Evolutionary conservation across 1,140 invertebrate species (phyloP).

Genomic region (Drosophila jambulina): DNA sequence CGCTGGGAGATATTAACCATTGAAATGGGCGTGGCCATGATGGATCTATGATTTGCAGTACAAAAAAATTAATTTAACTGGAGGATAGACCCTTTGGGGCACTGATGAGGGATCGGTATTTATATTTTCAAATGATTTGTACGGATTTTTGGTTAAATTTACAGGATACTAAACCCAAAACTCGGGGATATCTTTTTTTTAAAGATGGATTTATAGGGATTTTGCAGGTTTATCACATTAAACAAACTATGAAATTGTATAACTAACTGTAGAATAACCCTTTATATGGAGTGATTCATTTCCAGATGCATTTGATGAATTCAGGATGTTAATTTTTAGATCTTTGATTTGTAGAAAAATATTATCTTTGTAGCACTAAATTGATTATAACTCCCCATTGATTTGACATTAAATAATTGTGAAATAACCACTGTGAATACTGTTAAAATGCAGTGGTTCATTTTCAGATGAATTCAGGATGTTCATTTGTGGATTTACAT

Average conservation of each 20-base stretch:
- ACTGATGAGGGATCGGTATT: not conserved
- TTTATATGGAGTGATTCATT: too few species aligned
- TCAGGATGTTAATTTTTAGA: not conserved
- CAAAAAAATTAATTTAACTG: not conserved
- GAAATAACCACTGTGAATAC: too few species aligned
- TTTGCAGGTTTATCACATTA: not conserved
- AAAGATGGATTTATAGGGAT: not conserved
- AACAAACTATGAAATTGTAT: not conserved
- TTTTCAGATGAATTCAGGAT: too few species aligned
- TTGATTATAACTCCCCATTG: not conserved
- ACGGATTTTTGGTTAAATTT: not conserved
- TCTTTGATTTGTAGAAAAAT: too few species aligned
- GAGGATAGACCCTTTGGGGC: not conserved
- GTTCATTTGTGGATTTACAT: too few species aligned
- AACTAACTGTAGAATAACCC: too few species aligned
- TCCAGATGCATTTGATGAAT: not conserved
- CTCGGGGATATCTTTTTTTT: too few species aligned
- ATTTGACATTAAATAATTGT: too few species aligned
- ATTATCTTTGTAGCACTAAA: not conserved
- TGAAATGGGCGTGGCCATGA: conserved; percentile 8
- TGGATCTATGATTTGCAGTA: not conserved
- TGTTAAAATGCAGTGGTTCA: too few species aligned
- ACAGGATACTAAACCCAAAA: rapidly evolving
- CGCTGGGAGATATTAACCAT: not conserved
- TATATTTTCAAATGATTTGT: not conserved